Evolutionary conservation across 2,888 invertebrate species (phyloP).

Genomic region (Colostygia pectinataria): DNA sequence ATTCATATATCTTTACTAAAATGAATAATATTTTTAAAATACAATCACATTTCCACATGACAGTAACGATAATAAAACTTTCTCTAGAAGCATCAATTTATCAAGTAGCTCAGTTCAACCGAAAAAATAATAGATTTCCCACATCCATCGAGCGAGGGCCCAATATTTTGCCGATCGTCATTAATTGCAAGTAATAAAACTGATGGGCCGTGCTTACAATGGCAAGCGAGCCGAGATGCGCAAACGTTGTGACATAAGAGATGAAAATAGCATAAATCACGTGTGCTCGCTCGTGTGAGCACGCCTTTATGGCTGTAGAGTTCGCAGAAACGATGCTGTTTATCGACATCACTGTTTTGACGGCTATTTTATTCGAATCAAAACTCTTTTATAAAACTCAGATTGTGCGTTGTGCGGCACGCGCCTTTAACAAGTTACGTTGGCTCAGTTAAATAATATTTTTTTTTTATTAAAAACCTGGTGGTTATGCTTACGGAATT

Average conservation of each 20-base stretch:
- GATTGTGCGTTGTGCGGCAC: no score
- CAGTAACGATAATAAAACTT: no score
- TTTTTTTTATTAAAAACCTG: no score
- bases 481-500: no score
- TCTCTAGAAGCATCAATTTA: slow-evolving; percentile 16
- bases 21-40: no score
- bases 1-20: no score
- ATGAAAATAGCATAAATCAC: slow-evolving; percentile 66
- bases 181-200: slow-evolving; percentile 71
- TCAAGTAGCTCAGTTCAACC: slow-evolving; percentile 30
- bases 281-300: slow-evolving; percentile 63
- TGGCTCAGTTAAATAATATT: no score
- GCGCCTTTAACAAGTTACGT: no score
- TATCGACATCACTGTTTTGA: not conserved
- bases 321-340: slow-evolving; percentile 18
- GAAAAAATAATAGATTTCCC: slow-evolving; percentile 36
- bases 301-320: slow-evolving; percentile 38
- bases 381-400: no score
- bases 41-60: no score
- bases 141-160: slow-evolving; percentile 46
- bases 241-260: slow-evolving; percentile 63
- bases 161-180: slow-evolving; percentile 64
- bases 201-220: slow-evolving; percentile 61
- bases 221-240: slow-evolving; percentile 56
- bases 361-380: no score